phyloP scores from a whole-genome alignment of 2,888 invertebrate species.

The Calephelis perditalis region DNA sequence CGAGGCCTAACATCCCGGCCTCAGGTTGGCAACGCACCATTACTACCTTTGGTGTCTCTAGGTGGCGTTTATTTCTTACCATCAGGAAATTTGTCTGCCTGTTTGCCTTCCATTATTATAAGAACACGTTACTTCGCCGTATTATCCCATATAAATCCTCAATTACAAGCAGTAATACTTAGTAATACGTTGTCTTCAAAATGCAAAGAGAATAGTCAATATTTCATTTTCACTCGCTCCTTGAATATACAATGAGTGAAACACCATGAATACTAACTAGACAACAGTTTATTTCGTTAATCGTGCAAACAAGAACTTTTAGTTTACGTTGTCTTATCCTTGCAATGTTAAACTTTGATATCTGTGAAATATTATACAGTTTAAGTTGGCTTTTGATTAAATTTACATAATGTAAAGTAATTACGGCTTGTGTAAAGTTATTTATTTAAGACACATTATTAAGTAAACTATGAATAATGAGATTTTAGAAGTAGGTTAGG shows the following conservation, averaged over 20 bases:
- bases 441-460: not conserved
- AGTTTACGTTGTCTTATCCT: constrained; percentile 54
- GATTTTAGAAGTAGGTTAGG: too few relatives aligned
- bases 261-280: constrained; percentile 72
- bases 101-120: too few relatives aligned
- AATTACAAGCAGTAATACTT: constrained; percentile 40
- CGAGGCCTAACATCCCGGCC: too few relatives aligned
- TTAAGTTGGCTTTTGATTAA: not conserved
- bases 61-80: too few relatives aligned
- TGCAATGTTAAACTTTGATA: constrained; percentile 30
- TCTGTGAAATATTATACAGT: constrained; percentile 20
- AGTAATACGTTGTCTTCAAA: constrained; percentile 61
- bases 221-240: constrained; percentile 69
- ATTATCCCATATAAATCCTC: not conserved
- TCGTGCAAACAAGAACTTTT: constrained; percentile 72
- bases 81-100: too few relatives aligned
- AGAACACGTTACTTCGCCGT: too few relatives aligned
- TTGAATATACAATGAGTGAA: constrained; percentile 69
- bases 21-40: too few relatives aligned
- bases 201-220: constrained; percentile 70
- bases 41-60: too few relatives aligned
- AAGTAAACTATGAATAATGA: too few relatives aligned
- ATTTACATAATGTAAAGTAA: not conserved
- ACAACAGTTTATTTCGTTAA: constrained; percentile 73
- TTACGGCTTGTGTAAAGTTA: not conserved